Evolutionary conservation across 1,140 invertebrate species (phyloP), one percentile per base, ranked within the genome.

Genomic region (Drosophila ananassae): DNA sequence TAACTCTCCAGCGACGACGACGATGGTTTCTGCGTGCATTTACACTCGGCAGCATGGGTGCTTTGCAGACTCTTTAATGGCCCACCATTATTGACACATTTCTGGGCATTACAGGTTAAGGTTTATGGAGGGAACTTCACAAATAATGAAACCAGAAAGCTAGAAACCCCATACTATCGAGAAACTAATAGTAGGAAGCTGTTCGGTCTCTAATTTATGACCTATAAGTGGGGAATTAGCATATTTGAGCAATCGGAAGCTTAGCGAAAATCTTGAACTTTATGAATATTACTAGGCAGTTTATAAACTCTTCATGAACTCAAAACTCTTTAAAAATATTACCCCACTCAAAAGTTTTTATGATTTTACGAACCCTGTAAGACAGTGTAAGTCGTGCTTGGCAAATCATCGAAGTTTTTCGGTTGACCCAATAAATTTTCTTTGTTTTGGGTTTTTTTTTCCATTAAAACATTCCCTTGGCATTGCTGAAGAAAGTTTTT

Each of bases 341-440:
- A 28, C 5, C 7, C 25, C 2, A 28, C 25, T 28, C 1, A 2
- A 6, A 5, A 5, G 1, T 13, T 7, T 17, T 44, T 17, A 44
- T 17, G 3, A 17, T 44, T 44, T 17, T 13, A 44, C 13, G 24
- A 63, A 60, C 63, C 53, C 50, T 62, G 69, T 60, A 52, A 63
- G 58, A n/a, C 25, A 56, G 74, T 82, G 64, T 68, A 68, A 30
- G 37, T 77, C 34, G 48, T 63, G 80, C 55, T 79, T 76, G 55
- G 57, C 69, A 34, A 28, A 44, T 59, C 28, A 59, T 81, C 75
- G 76, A 77, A 71, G 74, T 67, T 67, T 79, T 67, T 78, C 34
- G 78, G 53, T 46, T 85, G 83, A 89, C 84, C 83, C 69, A 87
- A 89, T 89, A 89, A 89, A 66, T 74, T 52, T 63, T 51, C 60